Conservation (phyloP, 2,113 vertebrate genomes). For the Turnix velox region DNA sequence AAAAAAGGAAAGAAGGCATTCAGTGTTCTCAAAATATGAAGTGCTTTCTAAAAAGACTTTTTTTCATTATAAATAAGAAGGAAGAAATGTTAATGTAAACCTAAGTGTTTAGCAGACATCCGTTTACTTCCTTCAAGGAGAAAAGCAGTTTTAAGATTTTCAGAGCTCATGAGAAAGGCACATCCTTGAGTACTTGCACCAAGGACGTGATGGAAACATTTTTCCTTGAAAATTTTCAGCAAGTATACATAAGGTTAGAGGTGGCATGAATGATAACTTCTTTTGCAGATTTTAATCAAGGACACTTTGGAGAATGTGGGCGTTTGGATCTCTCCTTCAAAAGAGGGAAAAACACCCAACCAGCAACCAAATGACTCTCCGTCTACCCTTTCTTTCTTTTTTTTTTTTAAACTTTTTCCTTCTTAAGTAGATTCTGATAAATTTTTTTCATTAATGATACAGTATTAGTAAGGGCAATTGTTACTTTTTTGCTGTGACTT, state of each 20-base stretch:
- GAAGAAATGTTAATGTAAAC: slow-evolving; percentile 63
- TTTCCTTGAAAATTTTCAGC: slow-evolving; percentile 55
- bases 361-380: background rate
- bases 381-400: background rate
- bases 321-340: background rate
- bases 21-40: slow-evolving; percentile 62
- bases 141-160: slow-evolving; percentile 31
- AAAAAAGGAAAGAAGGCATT: slow-evolving; percentile 8
- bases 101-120: slow-evolving; percentile 55
- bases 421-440: slow-evolving; percentile 37
- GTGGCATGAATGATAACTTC: slow-evolving; percentile 33
- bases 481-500: slow-evolving; percentile 61
- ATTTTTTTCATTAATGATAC: slow-evolving; percentile 56
- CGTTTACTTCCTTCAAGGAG: slow-evolving; percentile 59
- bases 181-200: slow-evolving; percentile 34
- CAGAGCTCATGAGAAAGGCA: slow-evolving; percentile 20
- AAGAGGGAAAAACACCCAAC: background rate
- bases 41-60: slow-evolving; percentile 46
- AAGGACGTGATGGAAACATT: slow-evolving; percentile 19
- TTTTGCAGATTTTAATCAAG: slow-evolving; percentile 53
- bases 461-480: slow-evolving; percentile 40
- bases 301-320: background rate
- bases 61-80: slow-evolving; percentile 29
- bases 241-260: slow-evolving; percentile 45
- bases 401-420: background rate